Evolutionary conservation across 2,888 invertebrate genomes (phyloP).

Genomic region (Steromphala cineraria): DNA sequence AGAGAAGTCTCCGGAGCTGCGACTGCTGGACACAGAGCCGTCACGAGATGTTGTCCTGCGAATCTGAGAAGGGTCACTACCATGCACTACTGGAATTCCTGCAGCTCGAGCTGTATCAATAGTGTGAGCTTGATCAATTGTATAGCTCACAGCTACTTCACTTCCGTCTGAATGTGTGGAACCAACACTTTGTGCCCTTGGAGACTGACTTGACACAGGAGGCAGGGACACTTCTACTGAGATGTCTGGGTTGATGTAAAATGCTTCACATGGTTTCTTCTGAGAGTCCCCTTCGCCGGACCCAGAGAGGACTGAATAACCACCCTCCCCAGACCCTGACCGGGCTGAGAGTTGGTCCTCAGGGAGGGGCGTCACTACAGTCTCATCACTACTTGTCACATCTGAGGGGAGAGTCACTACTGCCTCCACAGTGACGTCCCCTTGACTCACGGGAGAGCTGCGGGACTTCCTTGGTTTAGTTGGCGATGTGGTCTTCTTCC

Average conservation of each 20-base stretch:
- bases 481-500: slow-evolving; percentile 46
- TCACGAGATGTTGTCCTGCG: slow-evolving; percentile 52
- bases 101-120: slow-evolving; percentile 65
- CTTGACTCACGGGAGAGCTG: neutral
- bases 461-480: slow-evolving; percentile 44
- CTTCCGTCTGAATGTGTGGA: slow-evolving; percentile 15
- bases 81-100: slow-evolving; percentile 70
- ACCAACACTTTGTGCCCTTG: neutral
- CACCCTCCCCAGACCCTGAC: neutral
- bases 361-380: slow-evolving; percentile 47
- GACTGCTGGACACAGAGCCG: slow-evolving; percentile 63
- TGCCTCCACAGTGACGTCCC: slow-evolving; percentile 15
- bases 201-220: neutral
- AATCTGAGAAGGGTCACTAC: slow-evolving; percentile 21
- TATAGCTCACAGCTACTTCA: slow-evolving; percentile 60
- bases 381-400: slow-evolving; percentile 37
- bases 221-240: slow-evolving; percentile 20
- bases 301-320: neutral
- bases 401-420: neutral
- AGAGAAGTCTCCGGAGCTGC: slow-evolving; percentile 69
- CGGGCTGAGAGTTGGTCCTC: slow-evolving; percentile 36
- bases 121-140: slow-evolving; percentile 55
- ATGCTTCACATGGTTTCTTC: slow-evolving; percentile 31
- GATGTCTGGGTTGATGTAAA: slow-evolving; percentile 33
- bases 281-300: neutral